A percentile compares a stretch with the other conserved stretches of the same genome.
Conservation (phyloP, 2,113 vertebrate genomes). For the Microcebus ravelobensis region DNA sequence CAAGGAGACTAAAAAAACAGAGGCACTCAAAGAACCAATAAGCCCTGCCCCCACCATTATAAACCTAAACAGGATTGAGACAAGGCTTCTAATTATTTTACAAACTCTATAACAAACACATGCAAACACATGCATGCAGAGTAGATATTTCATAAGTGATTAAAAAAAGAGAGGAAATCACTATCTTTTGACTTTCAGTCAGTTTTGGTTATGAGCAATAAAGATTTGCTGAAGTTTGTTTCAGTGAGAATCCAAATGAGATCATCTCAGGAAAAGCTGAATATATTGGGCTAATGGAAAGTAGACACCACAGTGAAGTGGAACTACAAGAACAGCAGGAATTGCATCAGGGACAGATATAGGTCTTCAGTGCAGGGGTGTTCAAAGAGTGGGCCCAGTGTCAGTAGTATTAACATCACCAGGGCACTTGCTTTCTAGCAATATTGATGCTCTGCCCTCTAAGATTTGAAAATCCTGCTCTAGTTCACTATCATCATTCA, state of each 20-base stretch:
- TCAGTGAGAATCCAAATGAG: background rate
- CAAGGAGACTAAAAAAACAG: background rate
- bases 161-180: background rate
- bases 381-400: background rate
- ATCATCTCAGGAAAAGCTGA: background rate
- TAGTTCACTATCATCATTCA: background rate
- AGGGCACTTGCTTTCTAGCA: background rate
- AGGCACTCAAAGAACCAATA: background rate
- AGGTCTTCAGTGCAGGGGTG: background rate
- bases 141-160: background rate
- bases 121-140: background rate
- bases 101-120: background rate
- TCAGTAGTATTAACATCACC: background rate
- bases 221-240: background rate
- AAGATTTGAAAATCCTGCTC: background rate
- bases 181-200: background rate
- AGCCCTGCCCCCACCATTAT: background rate
- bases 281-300: background rate
- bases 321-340: background rate
- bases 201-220: background rate
- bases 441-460: background rate
- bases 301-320: background rate
- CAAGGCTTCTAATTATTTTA: background rate
- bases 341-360: background rate
- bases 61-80: background rate